Conservation (phyloP, 2,797 vertebrate species). For the Leptodactylus fallax region DNA sequence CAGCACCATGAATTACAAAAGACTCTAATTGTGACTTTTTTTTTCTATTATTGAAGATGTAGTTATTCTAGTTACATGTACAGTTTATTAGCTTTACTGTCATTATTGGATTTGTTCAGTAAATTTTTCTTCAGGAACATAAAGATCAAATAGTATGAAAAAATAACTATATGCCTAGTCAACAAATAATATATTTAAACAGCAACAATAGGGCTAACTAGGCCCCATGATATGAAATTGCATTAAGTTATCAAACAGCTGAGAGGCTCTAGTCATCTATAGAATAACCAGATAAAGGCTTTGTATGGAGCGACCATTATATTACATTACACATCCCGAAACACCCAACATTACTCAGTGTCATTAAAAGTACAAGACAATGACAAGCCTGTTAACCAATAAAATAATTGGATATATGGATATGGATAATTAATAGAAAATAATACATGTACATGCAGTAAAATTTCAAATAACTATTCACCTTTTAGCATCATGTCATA, state of each 20-base stretch:
- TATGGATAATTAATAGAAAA: too few species aligned
- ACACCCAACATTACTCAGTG: too few species aligned
- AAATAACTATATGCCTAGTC: background rate
- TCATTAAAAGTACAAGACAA: too few species aligned
- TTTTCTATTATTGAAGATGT: constrained; percentile 30
- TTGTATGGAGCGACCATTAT: too few species aligned
- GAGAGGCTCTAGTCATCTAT: background rate
- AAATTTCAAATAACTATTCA: too few species aligned
- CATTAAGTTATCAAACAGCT: background rate
- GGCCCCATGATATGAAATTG: background rate
- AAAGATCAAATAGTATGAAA: background rate
- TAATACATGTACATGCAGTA: too few species aligned
- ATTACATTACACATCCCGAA: too few species aligned
- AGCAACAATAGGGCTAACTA: background rate
- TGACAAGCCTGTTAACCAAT: too few species aligned
- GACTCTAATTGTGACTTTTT: constrained; percentile 37
- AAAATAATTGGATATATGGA: too few species aligned
- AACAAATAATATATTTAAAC: background rate
- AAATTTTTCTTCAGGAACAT: constrained; percentile 10
- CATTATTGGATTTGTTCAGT: constrained; percentile 12
- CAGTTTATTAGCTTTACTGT: constrained; percentile 27
- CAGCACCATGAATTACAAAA: constrained; percentile 40
- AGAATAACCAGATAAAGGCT: background rate
- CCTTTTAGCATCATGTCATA: too few species aligned
- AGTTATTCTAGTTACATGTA: constrained; percentile 22